Base-by-base conservation (phyloP, 2,113 vertebrate genomes). In the Aspidoscelis tigris region DNA sequence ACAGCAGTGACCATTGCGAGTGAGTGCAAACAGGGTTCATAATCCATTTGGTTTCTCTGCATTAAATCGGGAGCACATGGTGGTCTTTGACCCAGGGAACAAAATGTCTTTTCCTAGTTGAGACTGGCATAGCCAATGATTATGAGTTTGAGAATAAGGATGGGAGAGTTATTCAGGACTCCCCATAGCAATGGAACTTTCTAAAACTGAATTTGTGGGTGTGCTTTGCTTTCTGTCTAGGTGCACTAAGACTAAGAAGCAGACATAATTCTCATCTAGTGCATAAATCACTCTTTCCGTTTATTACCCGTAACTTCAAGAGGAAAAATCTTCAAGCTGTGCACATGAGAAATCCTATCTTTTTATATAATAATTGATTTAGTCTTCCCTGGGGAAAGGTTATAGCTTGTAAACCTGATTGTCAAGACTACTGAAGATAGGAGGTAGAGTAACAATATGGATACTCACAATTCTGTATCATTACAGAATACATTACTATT, bases 401-500 rank as follows among this genome's bases (percentile, higher is more conserved):
- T 83, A 53, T 18, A 84, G 69, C 11, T 7, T 24, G 3, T 81
- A 76, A 85, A 76, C 41, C 0, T 84, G n/a, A 78, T 87, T 85
- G 21, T 39, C 21, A 50, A 76, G 70, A 1, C 70, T 24, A 73
- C 21, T 80, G 66, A 80, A 83, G 78, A 6, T 14, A 9, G 33
- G 47, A 89, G 3, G 7, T 80, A 21, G 7, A 78, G 83, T 44
- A 74, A 44, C 2, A 71, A 47, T 84, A 89, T 82, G 71, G 47
- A 84, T 80, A 24, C 71, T 16, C 53, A 43, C 0, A 0, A 79
- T 6, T 82, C 41, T 69, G 75, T 80, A 8, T 76, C 53, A 75
- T 84, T 22, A 77, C 2, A 86, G 68, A 87, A 86, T 80, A 80
- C 89, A 83, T 81, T 43, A 55, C n/a, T 81, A 9, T 80, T 91